Base-by-base conservation (phyloP, 2,113 vertebrate species). In the Sakesphorus luctuosus region DNA sequence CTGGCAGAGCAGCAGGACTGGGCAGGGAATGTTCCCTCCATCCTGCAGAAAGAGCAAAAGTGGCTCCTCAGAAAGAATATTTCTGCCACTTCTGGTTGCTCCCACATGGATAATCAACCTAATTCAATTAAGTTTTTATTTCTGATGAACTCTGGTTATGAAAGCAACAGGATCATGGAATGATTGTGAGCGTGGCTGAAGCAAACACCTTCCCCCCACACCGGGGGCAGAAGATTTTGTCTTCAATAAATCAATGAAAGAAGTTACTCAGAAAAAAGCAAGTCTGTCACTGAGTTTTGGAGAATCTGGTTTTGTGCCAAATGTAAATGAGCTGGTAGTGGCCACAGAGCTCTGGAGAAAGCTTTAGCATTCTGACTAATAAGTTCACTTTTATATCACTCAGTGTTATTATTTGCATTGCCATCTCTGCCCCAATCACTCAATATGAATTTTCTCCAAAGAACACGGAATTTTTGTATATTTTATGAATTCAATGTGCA, bases 121-220 rank as follows among this genome's bases (percentile, higher is more conserved):
- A n/a, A 92, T 92, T 96, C 87, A 95, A 83, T 96, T 69, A 90
- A 85, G 31, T 43, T 86, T 90, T 89, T 50, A 44, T 94, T 86
- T 80, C 90, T 96, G 92, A 97, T 87, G 92, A 93, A 81, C 86
- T 84, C 74, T 74, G 71, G 72, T 84, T 90, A 65, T 29, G 92
- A 91, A 97, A 87, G 18, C 83, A 75, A 13, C 18, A 20, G 53
- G 8, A 40, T 52, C 14, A 10, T 10, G 67, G 71, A 69, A 19
- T 18, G 13, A 40, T 5, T 12, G 77, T 33, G 95, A 95, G 43
- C 25, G 0, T 11, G 44, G 44, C 49, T 35, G 75, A 58, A 73
- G 61, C 62, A 73, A 81, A 84, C 38, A 4, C 36, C 0, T 18
- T 53, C 21, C 24, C 35, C 58, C 53, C 40, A 9, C 7, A 1